A percentile compares a stretch with the other conserved stretches of the same genome.
Conservation (phyloP, 2,797 vertebrate species). For the Spinibarbus caldwelli region DNA sequence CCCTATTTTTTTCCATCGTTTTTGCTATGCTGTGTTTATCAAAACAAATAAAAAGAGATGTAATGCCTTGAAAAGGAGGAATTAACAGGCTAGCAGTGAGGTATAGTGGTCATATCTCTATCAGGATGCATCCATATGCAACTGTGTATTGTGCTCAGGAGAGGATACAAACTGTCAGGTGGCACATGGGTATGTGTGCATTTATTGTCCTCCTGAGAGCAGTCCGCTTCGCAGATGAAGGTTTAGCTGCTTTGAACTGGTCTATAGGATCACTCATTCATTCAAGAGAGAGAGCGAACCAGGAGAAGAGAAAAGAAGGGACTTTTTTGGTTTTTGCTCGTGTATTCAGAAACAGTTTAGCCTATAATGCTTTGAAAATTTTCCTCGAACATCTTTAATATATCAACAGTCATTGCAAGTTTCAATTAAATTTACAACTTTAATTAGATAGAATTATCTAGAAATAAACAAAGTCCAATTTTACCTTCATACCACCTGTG, state of each 20-base stretch:
- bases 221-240: slow-evolving; percentile 31
- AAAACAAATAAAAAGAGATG: slow-evolving; percentile 10
- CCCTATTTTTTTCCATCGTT: neutral
- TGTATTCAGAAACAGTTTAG: neutral
- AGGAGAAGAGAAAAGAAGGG: neutral
- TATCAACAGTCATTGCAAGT: neutral
- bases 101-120: slow-evolving; percentile 23
- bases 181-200: slow-evolving; percentile 30
- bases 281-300: neutral
- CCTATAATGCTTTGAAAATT: neutral
- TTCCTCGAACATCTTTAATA: neutral
- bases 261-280: slow-evolving; percentile 21
- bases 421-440: neutral
- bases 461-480: neutral
- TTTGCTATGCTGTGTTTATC: neutral
- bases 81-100: neutral
- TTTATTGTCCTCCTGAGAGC: slow-evolving; percentile 29
- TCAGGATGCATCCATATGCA: neutral
- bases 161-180: slow-evolving; percentile 35
- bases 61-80: slow-evolving; percentile 1
- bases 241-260: slow-evolving; percentile 27
- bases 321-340: neutral
- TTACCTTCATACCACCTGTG: neutral
- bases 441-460: neutral
- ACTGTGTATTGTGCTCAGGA: slow-evolving; percentile 38